A percentile compares a stretch with the other conserved stretches of the same genome.
Conservation (phyloP, 2,888 invertebrate species). For the Leucophora obtusa region DNA sequence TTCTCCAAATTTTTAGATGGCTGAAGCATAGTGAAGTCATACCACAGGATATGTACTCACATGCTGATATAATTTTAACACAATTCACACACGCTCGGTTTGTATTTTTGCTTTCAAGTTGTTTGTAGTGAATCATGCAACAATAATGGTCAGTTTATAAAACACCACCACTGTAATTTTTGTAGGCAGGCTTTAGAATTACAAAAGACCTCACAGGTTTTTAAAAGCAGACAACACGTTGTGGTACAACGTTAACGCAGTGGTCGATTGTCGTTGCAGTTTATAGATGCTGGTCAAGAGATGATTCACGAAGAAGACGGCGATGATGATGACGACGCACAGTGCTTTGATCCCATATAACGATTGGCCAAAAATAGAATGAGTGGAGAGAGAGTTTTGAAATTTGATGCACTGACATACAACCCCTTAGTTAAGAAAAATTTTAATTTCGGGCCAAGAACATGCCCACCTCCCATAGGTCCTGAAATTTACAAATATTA, state of each 20-base stretch:
- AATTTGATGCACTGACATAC: too few relatives aligned
- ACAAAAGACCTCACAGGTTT: constrained; percentile 58
- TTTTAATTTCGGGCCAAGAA: too few relatives aligned
- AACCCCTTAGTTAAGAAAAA: too few relatives aligned
- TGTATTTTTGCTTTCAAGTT: background rate
- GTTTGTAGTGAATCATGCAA: constrained; percentile 52
- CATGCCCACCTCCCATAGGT: too few relatives aligned
- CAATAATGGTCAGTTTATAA: constrained; percentile 33
- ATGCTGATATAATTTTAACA: background rate
- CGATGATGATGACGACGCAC: constrained; percentile 27
- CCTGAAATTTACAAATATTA: too few relatives aligned
- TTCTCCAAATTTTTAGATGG: too few relatives aligned
- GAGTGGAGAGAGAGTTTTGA: too few relatives aligned
- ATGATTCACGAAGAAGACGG: background rate
- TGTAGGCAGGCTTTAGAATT: constrained; percentile 43
- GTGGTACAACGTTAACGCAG: background rate
- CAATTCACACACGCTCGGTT: background rate
- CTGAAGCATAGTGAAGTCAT: background rate
- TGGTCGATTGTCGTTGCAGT: constrained; percentile 20
- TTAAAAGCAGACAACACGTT: constrained; percentile 8
- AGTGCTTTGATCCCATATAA: too few relatives aligned
- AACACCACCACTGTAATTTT: background rate
- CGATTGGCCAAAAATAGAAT: too few relatives aligned
- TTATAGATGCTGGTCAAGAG: constrained; percentile 27
- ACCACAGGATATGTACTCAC: background rate